Conservation (phyloP, 2,113 vertebrate genomes). For the Pholis gunnellus region DNA sequence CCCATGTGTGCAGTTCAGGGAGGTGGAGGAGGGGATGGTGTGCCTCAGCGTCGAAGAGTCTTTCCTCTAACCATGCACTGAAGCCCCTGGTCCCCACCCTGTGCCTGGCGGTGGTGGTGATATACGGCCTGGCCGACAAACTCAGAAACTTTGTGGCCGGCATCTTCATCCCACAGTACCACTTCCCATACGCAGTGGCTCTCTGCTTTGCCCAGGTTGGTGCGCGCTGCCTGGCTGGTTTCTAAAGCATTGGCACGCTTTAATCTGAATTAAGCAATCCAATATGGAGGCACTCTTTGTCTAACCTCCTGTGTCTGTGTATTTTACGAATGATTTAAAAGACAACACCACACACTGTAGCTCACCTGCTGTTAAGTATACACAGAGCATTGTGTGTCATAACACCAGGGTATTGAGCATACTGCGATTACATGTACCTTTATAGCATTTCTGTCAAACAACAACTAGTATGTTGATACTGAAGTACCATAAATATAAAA, state of each 20-base stretch:
- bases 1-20: constrained; percentile 42
- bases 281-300: neutral
- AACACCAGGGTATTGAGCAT: neutral
- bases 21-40: constrained; percentile 49
- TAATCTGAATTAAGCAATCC: neutral
- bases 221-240: neutral
- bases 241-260: neutral
- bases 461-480: neutral
- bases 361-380: constrained; percentile 10
- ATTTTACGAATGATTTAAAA: neutral
- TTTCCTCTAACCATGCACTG: constrained; percentile 23
- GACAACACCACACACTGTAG: neutral
- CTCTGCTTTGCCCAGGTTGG: constrained; percentile 83
- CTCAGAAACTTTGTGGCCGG: constrained; percentile 78
- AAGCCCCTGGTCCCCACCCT: constrained; percentile 66
- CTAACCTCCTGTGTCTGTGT: neutral
- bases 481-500: no score
- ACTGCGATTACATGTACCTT: constrained; percentile 7
- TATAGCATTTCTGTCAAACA: neutral
- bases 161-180: constrained; percentile 85
- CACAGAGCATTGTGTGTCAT: constrained; percentile 7
- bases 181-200: constrained; percentile 77
- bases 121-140: constrained; percentile 74
- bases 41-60: constrained; percentile 13
- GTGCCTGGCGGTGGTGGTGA: constrained; percentile 46